phyloP scores from a whole-genome alignment of 1,140 invertebrate genomes.

The Pygmarrhopalites habei region DNA sequence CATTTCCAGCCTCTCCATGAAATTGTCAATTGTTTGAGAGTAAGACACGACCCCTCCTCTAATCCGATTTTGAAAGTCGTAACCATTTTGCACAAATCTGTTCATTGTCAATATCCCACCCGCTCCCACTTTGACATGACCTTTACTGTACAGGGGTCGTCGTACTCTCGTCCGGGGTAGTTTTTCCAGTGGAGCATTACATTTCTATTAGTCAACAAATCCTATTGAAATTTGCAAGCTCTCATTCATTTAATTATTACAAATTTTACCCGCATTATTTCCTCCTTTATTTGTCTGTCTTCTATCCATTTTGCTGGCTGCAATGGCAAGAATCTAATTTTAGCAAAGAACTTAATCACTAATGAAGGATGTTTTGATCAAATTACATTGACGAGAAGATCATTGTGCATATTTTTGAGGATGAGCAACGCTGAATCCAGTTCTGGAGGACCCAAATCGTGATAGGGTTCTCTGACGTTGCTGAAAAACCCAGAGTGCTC shows the following conservation, averaged over 20 bases:
- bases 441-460: conserved; percentile 10
- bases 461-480: conserved; percentile 15
- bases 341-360: too few relatives aligned
- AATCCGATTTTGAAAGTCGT: conserved; percentile 26
- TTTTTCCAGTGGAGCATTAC: conserved; percentile 24
- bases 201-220: conserved; percentile 22
- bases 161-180: conserved; percentile 10
- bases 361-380: too few relatives aligned
- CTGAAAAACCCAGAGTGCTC: conserved; percentile 26
- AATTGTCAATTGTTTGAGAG: conserved; percentile 12
- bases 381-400: conserved; percentile 32
- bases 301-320: conserved; percentile 25
- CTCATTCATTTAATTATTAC: too few relatives aligned
- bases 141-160: conserved; percentile 13
- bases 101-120: conserved; percentile 13
- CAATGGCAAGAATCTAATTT: too few relatives aligned
- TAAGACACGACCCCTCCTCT: conserved; percentile 9
- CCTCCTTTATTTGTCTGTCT: conserved; percentile 4
- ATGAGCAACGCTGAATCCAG: conserved; percentile 21
- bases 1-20: neutral
- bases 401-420: conserved; percentile 28
- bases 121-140: conserved; percentile 14
- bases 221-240: neutral
- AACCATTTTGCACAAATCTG: conserved; percentile 16
- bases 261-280: conserved; percentile 12